Conservation (phyloP, 2,113 vertebrate species). For the Megaceryle maxima region DNA sequence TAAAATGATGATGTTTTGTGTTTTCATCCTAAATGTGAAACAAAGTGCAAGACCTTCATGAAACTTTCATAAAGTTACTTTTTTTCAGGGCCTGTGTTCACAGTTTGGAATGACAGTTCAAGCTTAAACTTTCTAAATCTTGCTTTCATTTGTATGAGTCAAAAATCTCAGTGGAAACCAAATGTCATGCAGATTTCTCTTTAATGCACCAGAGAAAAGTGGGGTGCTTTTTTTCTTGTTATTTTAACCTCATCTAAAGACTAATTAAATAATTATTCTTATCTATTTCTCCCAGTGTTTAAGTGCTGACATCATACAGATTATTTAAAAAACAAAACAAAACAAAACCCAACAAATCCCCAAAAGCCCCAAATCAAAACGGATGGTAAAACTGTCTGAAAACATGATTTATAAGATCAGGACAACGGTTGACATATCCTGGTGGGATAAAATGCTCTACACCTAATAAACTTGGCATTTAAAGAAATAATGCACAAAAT, state of each 20-base stretch:
- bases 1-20: neutral
- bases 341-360: neutral
- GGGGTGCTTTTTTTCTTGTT: neutral
- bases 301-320: neutral
- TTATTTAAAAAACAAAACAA: neutral
- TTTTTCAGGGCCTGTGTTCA: neutral
- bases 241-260: neutral
- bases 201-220: neutral
- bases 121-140: neutral
- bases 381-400: neutral
- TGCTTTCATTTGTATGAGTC: neutral
- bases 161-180: slow-evolving; percentile 10
- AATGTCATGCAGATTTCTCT: neutral
- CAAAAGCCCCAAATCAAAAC: neutral
- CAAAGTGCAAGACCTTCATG: neutral
- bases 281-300: neutral
- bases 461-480: neutral
- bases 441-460: neutral
- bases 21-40: neutral
- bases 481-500: neutral
- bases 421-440: neutral
- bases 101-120: neutral
- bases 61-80: neutral
- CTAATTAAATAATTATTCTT: neutral
- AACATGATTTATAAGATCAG: neutral